Evolutionary conservation across 2,113 vertebrate species (phyloP).

Genomic region (Lophius piscatorius): DNA sequence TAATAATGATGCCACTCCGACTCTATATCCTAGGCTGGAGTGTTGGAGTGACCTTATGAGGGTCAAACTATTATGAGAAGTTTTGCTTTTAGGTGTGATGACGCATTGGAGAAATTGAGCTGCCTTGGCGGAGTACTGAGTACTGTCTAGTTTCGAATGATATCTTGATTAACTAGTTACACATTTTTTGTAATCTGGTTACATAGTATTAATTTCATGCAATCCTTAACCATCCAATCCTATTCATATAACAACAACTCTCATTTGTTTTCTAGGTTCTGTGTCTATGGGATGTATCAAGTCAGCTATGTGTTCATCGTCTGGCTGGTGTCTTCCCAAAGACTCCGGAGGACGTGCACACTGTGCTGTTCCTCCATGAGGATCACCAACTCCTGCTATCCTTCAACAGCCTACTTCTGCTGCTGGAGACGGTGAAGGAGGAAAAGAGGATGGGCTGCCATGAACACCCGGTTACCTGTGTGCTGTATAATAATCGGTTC

Average conservation of each 20-base stretch:
- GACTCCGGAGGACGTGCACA: conserved; percentile 43
- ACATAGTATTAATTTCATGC: not conserved
- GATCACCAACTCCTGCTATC: conserved; percentile 53
- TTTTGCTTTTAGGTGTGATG: too few relatives aligned
- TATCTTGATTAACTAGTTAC: not conserved
- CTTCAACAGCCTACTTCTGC: conserved; percentile 74
- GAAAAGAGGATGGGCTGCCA: conserved; percentile 73
- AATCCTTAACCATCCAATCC: too few relatives aligned
- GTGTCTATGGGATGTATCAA: conserved; percentile 68
- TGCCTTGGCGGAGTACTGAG: too few relatives aligned
- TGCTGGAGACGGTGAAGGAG: conserved; percentile 75
- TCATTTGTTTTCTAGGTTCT: conserved; percentile 41
- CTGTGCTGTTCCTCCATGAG: conserved; percentile 58
- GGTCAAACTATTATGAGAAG: too few relatives aligned
- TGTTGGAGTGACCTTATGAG: too few relatives aligned
- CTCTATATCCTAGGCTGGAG: too few relatives aligned
- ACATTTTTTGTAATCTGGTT: not conserved
- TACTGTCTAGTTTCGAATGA: too few relatives aligned
- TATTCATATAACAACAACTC: not conserved
- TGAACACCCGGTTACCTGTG: conserved; percentile 74
- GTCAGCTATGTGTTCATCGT: conserved; percentile 56
- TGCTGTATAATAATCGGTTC: conserved; percentile 73
- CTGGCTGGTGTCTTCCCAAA: conserved; percentile 56
- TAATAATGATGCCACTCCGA: too few relatives aligned
- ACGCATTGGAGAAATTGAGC: too few relatives aligned